These are phyloP conservation scores for Esox lucius DNA, from an alignment of 2,797 vertebrate genomes.

Conservation along the genomic window DNA sequence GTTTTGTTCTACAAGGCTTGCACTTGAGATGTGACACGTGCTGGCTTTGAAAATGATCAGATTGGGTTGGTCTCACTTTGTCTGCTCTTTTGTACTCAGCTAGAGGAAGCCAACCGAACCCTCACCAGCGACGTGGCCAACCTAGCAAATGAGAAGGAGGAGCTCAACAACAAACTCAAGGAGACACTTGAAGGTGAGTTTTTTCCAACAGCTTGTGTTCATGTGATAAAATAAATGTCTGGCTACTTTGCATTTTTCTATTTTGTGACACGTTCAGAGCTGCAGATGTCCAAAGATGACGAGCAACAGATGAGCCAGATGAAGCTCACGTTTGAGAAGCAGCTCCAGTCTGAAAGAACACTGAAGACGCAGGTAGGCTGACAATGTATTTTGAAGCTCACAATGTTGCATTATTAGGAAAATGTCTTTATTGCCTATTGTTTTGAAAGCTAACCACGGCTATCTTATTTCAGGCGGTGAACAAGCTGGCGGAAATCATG, in stretches of 20 bases:
- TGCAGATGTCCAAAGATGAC: slow-evolving; percentile 84
- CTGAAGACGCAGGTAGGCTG: slow-evolving; percentile 90
- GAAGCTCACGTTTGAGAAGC: slow-evolving; percentile 90
- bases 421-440: not conserved
- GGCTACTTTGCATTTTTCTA: not conserved
- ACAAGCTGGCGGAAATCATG: slow-evolving; percentile 98
- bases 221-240: not conserved
- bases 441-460: not conserved
- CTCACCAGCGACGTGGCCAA: slow-evolving; percentile 93
- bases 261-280: slow-evolving; percentile 68
- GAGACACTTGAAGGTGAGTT: slow-evolving; percentile 87
- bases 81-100: slow-evolving; percentile 59
- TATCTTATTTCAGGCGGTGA: slow-evolving; percentile 84
- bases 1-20: not conserved
- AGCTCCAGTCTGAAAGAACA: slow-evolving; percentile 91
- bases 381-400: not conserved
- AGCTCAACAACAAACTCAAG: slow-evolving; percentile 94
- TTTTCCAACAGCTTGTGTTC: not conserved
- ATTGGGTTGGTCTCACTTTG: not conserved
- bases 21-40: not conserved
- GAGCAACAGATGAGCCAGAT: slow-evolving; percentile 83
- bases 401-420: not conserved
- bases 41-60: not conserved
- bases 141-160: slow-evolving; percentile 94
- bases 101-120: slow-evolving; percentile 96